Evolutionary conservation across 2,888 invertebrate species (phyloP).

Genomic region (Alloscopus bannaensis): DNA sequence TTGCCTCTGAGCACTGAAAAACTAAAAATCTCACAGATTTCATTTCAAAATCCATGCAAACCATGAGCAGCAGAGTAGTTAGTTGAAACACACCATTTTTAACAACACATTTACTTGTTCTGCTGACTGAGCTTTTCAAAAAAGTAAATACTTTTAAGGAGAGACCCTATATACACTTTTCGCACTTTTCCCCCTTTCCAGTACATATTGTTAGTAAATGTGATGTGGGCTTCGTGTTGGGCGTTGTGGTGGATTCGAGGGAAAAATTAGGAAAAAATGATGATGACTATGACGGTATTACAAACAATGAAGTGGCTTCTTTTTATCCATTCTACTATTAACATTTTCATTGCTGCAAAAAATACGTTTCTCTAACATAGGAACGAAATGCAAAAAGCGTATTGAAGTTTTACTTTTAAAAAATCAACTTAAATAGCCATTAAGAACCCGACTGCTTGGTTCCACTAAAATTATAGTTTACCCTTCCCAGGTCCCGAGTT

Average conservation of each 20-base stretch:
- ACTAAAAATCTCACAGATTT: conserved; percentile 7
- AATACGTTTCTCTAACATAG: too few species aligned
- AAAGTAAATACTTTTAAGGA: conserved; percentile 28
- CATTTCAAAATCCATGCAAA: conserved; percentile 37
- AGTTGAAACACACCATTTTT: background rate
- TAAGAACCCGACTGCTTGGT: conserved; percentile 44
- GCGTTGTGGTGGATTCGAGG: conserved; percentile 28
- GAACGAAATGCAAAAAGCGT: too few species aligned
- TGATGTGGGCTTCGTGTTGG: conserved; percentile 39
- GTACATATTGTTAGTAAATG: background rate
- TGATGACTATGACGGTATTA: conserved; percentile 31
- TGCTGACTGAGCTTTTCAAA: background rate
- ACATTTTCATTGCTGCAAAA: background rate
- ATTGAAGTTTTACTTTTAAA: too few species aligned
- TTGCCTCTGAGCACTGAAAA: too few species aligned
- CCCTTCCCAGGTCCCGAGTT: conserved; percentile 50
- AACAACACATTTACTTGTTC: conserved; percentile 9
- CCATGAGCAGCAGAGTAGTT: background rate
- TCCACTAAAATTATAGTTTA: conserved; percentile 49
- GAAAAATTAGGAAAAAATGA: conserved; percentile 33
- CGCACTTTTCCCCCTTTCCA: conserved; percentile 30
- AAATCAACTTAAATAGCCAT: conserved; percentile 43
- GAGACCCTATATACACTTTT: conserved; percentile 13
- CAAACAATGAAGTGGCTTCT: background rate
- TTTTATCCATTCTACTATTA: background rate